Evolutionary conservation across 2,888 invertebrate genomes (phyloP), one percentile per base, ranked within the genome.

Genomic region (Nomada fabriciana): DNA sequence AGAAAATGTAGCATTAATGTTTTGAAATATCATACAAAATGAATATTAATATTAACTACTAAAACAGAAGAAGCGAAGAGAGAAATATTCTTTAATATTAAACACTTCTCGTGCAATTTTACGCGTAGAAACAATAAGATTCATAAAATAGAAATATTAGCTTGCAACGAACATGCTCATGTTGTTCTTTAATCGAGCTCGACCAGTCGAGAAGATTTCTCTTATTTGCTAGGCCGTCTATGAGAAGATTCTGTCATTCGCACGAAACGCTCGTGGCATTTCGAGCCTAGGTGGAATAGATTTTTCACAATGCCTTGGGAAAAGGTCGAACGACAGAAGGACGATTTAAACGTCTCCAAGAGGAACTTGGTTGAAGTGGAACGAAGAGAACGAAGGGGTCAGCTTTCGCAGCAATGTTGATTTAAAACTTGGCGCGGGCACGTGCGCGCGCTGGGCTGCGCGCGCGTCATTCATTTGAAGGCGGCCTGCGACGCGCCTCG

Each of bases 201-300:
- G 75, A 59, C 61, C 60, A 23, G 25, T 42, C 15, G 53, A 53
- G 53, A 53, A 53, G 53, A 53, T 65, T 70, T 74, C 79, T 78
- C 23, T 74, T 60, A 59, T 69, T 57, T 29, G 23, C 18, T 43
- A 15, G 64, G 65, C 42, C 70, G 67, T 29, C 77, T 67, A 80
- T 82, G 85, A 88, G 85, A 88, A 85, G 88, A 88, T 85, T 88
- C 88, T 88, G 88, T 88, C 86, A 88, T 86, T 88, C 83, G 80
- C 83, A 86, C 78, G 76, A 88, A 88, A 88, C 77, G 80, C 75
- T 87, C 84, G 86, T 87, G 88, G 82, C 88, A 88, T 88, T 89
- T 88, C 82, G 84, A 87, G 75, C 70, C 57, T 83, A 73, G 82
- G 75, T 70, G 75, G 71, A 74, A 84, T 78, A 63, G 78, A 88